Conservation (phyloP, 1,140 invertebrate species). For the Scylla paramamosain region DNA sequence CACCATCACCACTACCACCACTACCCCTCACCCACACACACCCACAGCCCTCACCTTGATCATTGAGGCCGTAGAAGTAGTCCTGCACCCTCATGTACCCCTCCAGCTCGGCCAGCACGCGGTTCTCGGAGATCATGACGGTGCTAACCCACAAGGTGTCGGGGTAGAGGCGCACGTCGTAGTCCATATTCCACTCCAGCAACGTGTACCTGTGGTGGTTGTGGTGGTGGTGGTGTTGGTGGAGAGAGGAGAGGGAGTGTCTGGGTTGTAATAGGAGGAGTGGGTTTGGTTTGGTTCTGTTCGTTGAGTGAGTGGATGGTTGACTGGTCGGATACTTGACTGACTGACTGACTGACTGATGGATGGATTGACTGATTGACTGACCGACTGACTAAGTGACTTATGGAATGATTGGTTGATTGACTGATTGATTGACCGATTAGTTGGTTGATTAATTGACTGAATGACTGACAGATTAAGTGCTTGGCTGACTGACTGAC, state of each 20-base stretch:
- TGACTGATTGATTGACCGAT: too few relatives aligned
- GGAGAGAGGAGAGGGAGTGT: neutral
- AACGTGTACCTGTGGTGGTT: slow-evolving; percentile 68
- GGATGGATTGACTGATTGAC: neutral
- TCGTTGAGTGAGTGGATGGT: neutral
- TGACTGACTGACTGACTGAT: neutral
- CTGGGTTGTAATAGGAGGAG: neutral
- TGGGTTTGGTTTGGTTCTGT: neutral
- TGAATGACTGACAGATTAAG: too few relatives aligned
- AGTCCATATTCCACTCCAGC: slow-evolving; percentile 76
- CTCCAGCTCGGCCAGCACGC: slow-evolving; percentile 78
- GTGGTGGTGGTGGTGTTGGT: neutral
- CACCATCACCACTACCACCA: neutral
- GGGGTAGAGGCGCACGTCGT: slow-evolving; percentile 78
- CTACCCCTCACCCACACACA: neutral
- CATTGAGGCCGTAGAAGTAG: slow-evolving; percentile 78
- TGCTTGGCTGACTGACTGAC: too few relatives aligned
- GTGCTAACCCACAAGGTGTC: slow-evolving; percentile 78
- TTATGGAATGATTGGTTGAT: too few relatives aligned
- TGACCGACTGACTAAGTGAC: too few relatives aligned
- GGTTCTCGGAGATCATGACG: slow-evolving; percentile 78
- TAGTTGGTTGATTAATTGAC: too few relatives aligned
- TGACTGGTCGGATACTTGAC: neutral
- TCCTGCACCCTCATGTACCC: slow-evolving; percentile 77
- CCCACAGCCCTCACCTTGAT: slow-evolving; percentile 67